These are phyloP conservation scores for Tor tambroides DNA, from an alignment of 2,113 vertebrate genomes.

Conservation along the genomic window DNA sequence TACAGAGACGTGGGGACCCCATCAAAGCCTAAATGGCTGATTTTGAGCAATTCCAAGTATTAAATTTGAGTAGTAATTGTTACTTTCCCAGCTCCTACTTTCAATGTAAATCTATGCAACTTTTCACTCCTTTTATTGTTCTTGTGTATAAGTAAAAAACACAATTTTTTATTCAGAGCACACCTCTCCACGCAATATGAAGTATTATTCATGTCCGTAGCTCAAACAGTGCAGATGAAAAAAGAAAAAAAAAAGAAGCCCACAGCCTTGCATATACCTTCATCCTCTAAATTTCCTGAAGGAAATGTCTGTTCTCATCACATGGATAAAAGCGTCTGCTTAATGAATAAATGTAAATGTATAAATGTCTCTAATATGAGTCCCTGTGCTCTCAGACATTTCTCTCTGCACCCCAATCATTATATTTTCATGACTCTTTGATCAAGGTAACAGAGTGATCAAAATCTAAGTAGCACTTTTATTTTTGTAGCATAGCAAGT, in stretches of 20 bases:
- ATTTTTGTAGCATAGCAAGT: neutral
- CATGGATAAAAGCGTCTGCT: conserved; percentile 14
- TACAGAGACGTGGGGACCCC: neutral
- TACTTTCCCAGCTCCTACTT: neutral
- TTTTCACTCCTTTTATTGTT: neutral
- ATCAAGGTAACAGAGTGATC: conserved; percentile 35
- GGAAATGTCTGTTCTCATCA: neutral
- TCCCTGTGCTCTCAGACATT: conserved; percentile 12
- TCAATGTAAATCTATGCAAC: too few relatives aligned
- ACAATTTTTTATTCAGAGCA: neutral
- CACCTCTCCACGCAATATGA: too few relatives aligned
- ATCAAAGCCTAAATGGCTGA: conserved; percentile 41
- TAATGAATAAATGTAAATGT: conserved; percentile 14
- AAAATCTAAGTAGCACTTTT: conserved; percentile 8
- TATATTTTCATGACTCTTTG: conserved; percentile 5
- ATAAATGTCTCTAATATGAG: conserved; percentile 32
- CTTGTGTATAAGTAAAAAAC: neutral
- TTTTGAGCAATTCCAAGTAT: neutral
- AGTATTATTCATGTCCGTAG: neutral
- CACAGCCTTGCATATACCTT: neutral
- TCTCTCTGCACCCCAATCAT: neutral
- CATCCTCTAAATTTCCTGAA: neutral
- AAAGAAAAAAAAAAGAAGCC: too few relatives aligned
- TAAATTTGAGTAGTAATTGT: neutral
- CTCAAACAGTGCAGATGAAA: neutral